Evolutionary conservation across 1,140 invertebrate species (phyloP).

Genomic region (Hesperophylax magnus): DNA sequence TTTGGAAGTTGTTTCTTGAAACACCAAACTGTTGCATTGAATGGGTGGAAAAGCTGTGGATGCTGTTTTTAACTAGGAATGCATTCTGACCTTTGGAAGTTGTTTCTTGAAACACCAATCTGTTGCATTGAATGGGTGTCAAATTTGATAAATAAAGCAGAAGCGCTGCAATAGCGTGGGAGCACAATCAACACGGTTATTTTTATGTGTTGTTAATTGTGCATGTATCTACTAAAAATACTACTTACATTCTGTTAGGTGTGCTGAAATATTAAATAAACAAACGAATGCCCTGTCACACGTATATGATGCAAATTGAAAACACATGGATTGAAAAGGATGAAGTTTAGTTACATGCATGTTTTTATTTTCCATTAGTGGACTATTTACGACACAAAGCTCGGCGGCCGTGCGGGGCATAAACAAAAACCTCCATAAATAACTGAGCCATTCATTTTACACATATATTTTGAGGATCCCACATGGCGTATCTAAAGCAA

Average conservation of each 20-base stretch:
- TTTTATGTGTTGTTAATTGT: too few relatives aligned
- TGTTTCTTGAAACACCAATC: not conserved
- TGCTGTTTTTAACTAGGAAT: too few relatives aligned
- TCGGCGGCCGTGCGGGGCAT: not conserved
- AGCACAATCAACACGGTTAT: not conserved
- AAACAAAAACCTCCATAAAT: slow-evolving; percentile 44
- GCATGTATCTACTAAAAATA: too few relatives aligned
- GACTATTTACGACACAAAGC: slow-evolving; percentile 34
- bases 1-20: not conserved
- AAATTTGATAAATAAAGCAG: not conserved
- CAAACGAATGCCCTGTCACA: not conserved
- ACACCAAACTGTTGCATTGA: too few relatives aligned
- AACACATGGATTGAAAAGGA: not conserved
- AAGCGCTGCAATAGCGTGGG: not conserved
- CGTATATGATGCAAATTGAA: slow-evolving; percentile 11
- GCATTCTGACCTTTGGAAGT: not conserved
- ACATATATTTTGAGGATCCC: slow-evolving; percentile 19
- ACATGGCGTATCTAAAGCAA: slow-evolving; percentile 41
- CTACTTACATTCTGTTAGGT: too few relatives aligned
- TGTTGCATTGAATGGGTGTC: too few relatives aligned
- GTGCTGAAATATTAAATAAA: too few relatives aligned
- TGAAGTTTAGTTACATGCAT: not conserved
- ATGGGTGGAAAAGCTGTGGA: too few relatives aligned
- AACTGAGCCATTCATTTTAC: slow-evolving; percentile 11
- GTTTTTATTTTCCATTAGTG: slow-evolving; percentile 27